Conservation (phyloP, 2,797 vertebrate genomes). For the Enteromius viviparus region DNA sequence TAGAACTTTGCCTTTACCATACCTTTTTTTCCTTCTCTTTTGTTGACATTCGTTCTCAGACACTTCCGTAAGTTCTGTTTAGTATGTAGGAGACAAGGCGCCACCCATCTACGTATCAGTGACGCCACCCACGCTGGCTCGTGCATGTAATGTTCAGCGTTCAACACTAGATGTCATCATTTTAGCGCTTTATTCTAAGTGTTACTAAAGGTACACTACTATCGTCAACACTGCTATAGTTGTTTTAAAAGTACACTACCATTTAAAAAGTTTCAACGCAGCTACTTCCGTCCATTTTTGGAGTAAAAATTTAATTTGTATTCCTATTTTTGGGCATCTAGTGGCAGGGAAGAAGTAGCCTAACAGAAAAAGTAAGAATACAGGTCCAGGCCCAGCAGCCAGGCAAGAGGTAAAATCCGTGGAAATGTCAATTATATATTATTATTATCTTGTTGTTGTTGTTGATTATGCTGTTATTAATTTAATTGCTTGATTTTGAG, state of each 20-base stretch:
- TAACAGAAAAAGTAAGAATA: neutral
- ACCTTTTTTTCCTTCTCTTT: constrained; percentile 63
- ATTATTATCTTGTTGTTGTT: neutral
- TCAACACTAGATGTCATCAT: constrained; percentile 14
- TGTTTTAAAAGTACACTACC: neutral
- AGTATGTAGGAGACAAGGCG: constrained; percentile 1
- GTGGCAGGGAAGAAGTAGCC: neutral
- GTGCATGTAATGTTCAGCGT: neutral
- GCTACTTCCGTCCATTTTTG: neutral
- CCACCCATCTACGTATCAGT: constrained; percentile 26
- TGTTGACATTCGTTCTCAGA: constrained; percentile 74
- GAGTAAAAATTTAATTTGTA: too few relatives aligned
- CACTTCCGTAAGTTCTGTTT: constrained; percentile 71
- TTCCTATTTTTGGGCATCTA: neutral
- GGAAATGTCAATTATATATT: neutral
- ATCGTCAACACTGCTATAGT: neutral
- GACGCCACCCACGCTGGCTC: neutral
- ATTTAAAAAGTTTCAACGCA: neutral
- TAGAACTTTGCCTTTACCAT: neutral
- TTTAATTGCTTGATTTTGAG: neutral
- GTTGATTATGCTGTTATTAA: neutral
- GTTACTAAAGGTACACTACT: neutral
- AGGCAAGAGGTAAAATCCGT: neutral
- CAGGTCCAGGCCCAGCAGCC: neutral
- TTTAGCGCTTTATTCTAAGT: neutral